Evolutionary conservation across 2,113 vertebrate species (phyloP), one percentile per base, ranked within the genome.

Genomic region (Cyprinodon variegatus): DNA sequence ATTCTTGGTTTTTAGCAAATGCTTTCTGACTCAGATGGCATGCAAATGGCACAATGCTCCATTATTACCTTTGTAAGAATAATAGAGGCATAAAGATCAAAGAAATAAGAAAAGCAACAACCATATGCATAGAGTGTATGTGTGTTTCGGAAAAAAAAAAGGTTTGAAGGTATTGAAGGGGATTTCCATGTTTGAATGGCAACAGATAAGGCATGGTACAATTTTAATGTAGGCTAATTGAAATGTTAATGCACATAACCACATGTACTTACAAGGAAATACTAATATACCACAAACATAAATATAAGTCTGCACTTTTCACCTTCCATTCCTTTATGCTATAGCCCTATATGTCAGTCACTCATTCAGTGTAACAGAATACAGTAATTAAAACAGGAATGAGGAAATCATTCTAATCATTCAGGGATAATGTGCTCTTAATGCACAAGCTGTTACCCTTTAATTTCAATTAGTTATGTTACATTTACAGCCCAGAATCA

Each of bases 241-340:
- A 82, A 80, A 88, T 72, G 80, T 61, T 74, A 8, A 66, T 3
- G 37, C 10, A 68, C 37, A 79, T 57, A 48, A 3, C 59, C 6
- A 71, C 15, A 48, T 36, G 46, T 59, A 50, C 48, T 68, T 10
- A 66, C 41, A 61, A 22, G 61, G 61, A 73, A 48, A 78, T 74
- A 85, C 15, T 72, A 81, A 84, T 82, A 72, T 38, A 76, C 80
- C 66, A 67, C 14, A 68, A 67, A 37, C 65, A 46, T 80, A 46
- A 75, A 70, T 72, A 76, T 64, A 70, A 66, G 82, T 76, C 38
- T 74, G 41, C 29, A 60, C 68, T 64, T 72, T 76, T 66, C 63
- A 70, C 64, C 73, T 65, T 41, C 68, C 67, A 17, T 17, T 72
- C 45, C 85, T 46, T 37, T 66, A 65, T 40, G 41, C 70, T 64